phyloP scores from a whole-genome alignment of 2,888 invertebrate genomes.

The Tipula unca region DNA sequence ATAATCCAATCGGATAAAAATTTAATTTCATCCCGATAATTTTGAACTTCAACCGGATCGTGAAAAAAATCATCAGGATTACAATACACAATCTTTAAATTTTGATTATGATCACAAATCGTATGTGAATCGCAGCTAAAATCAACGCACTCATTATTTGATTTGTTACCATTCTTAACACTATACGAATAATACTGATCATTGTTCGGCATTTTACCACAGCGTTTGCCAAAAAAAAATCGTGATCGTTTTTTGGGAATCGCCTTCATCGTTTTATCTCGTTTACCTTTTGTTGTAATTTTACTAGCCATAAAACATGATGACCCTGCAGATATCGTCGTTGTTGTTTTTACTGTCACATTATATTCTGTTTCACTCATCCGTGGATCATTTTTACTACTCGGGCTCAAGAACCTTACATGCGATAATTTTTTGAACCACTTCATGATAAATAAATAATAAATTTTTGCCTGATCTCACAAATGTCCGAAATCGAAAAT shows the following conservation, averaged over 20 bases:
- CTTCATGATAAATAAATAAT: conserved; percentile 50
- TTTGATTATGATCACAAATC: not conserved
- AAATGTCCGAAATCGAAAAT: conserved; percentile 51
- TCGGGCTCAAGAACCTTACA: conserved; percentile 47
- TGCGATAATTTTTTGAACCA: conserved; percentile 57
- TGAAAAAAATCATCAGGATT: conserved; percentile 39
- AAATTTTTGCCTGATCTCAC: conserved; percentile 55
- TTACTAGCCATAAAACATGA: not conserved
- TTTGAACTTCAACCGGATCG: conserved; percentile 38
- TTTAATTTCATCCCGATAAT: conserved; percentile 32
- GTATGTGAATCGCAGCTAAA: not conserved
- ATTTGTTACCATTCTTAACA: conserved; percentile 4
- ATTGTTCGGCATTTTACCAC: not conserved
- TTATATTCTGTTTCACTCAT: not conserved
- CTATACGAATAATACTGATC: conserved; percentile 18
- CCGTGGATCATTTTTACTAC: conserved; percentile 26
- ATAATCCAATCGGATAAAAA: conserved; percentile 40
- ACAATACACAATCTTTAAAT: conserved; percentile 8
- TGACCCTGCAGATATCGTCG: not conserved
- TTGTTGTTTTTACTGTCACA: not conserved
- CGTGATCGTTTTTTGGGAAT: not conserved
- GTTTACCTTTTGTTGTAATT: not conserved
- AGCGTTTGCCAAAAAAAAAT: not conserved
- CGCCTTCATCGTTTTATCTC: not conserved
- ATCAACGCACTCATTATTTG: conserved; percentile 1